Conservation (phyloP, 2,113 vertebrate species). For the Corythaeola cristata region DNA sequence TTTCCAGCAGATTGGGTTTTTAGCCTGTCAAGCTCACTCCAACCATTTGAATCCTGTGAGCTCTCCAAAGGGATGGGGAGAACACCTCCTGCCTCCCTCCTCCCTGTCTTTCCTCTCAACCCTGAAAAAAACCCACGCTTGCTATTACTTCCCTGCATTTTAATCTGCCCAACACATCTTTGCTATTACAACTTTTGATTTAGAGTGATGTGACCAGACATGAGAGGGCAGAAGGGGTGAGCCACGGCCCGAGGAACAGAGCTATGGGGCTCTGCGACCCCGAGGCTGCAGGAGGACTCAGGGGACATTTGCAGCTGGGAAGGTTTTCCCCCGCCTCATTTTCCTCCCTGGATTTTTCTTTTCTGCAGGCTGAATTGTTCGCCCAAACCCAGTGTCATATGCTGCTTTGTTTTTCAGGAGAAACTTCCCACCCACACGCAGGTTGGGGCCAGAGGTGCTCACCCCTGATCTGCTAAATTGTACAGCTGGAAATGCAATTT, state of each 20-base stretch:
- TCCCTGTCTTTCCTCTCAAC: not conserved
- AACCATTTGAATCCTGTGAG: not conserved
- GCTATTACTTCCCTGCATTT: not conserved
- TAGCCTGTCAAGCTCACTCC: constrained; percentile 19
- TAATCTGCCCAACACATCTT: not conserved
- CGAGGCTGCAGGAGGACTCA: rapidly evolving
- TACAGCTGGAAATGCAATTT: constrained; percentile 1
- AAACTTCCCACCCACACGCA: rapidly evolving
- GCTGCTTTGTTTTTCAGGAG: not conserved
- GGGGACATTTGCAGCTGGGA: not conserved
- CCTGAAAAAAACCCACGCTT: not conserved
- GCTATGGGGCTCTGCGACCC: not conserved
- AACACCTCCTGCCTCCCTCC: not conserved
- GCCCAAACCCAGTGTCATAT: not conserved
- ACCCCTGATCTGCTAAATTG: not conserved
- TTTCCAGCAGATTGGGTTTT: constrained; percentile 49
- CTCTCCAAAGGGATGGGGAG: not conserved
- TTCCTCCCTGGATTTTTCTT: not conserved
- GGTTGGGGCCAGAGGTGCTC: not conserved
- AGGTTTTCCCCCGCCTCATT: not conserved
- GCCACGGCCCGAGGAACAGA: rapidly evolving
- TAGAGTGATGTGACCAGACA: not conserved
- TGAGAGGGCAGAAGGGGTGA: not conserved
- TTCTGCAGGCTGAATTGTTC: not conserved
- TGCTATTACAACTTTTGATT: not conserved